Base-by-base conservation (phyloP, 2,113 vertebrate genomes). In the Perca schrenkii region DNA sequence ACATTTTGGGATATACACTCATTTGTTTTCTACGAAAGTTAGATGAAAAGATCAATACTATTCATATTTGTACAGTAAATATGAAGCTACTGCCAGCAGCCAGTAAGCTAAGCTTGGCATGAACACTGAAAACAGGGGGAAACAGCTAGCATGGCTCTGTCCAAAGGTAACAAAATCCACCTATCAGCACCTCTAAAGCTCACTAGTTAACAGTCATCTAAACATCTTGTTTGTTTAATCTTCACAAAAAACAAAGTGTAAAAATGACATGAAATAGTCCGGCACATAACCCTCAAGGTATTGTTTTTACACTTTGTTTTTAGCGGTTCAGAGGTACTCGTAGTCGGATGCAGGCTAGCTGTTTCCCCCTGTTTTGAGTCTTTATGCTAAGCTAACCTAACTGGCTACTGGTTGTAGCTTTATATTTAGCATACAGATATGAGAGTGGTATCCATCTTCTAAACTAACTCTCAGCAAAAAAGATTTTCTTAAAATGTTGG, bases 331-430 rank as follows among this genome's bases (percentile, higher is more conserved):
- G 15, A 25, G 1, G 63, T 77, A 69, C 36, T 57, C 0, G 1
- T 21, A 25, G 31, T 71, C 2, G 8, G 46, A 70, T 73, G 52
- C 52, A 54, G 10, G 25, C 19, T 52, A 52, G 8, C 52, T 60
- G 19, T 72, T 73, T 63, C 31, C 47, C 13, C 4, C 8, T 13
- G 7, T 58, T 69, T 73, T 22, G 15, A 71, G 43, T 50, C 40
- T 75, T 49, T 49, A 40, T 13, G 62, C 43, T 62, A 70, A 67
- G 49, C 63, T 77, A 66, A 22, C 54, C 40, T 75, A 84, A 58
- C n/a, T 64, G n/a, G 66, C 67, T 65, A 36, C 22, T 58, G 61
- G 19, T 66, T 65, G 22, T 15, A 54, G 56, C 19, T 46, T 21
- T 4, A 43, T 21, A 31, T 80, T 52, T 25, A 60, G 54, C 52